Base-by-base conservation (phyloP, 2,113 vertebrate species). In the Melanostigma gelatinosum region DNA sequence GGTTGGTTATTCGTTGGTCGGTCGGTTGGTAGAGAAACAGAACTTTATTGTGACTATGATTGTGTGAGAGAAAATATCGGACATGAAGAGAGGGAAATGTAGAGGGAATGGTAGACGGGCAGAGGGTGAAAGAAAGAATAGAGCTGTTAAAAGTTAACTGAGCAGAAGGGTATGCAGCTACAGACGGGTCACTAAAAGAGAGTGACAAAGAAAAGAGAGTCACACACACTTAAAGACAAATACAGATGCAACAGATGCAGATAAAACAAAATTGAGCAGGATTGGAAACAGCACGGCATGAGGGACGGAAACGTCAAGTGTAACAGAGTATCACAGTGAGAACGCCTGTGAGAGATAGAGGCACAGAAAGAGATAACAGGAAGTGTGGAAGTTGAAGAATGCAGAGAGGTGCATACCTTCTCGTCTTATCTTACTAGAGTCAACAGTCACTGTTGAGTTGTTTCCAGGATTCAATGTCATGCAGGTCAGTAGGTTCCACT, bases 141-240 rank as follows among this genome's bases (percentile, higher is more conserved):
- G 57, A 27, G 24, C 27, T 44, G 67, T 61, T 82, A 50, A 85
- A 79, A 7, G 65, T 72, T 48, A 84, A 66, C 52, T 4, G 4
- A 36, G 24, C 71, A 9, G 27, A 46, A 24, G 40, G 63, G 7
- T 0, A 4, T 16, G 8, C 1, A n/a, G 16, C 52, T 1, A 32
- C 7, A 62, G n/a, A 64, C 11, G 10, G 29, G 58, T 46, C 48
- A 42, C 44, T 80, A 20, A 62, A 68, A 57, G 34, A 57, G 55
- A 20, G 29, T 8, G 38, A 55, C 4, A 50, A 12, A 57, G 18
- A 32, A 27, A 67, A 36, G 3, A 1, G 22, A 67, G 29, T 58
- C 54, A 54, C 63, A 63, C 6, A 11, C 15, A 48, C 24, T 75
- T 36, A 42, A 71, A 40, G 50, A 58, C 32, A 18, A 7, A 66